Base-by-base conservation (phyloP, 2,113 vertebrate genomes). In the Prolemur simus region DNA sequence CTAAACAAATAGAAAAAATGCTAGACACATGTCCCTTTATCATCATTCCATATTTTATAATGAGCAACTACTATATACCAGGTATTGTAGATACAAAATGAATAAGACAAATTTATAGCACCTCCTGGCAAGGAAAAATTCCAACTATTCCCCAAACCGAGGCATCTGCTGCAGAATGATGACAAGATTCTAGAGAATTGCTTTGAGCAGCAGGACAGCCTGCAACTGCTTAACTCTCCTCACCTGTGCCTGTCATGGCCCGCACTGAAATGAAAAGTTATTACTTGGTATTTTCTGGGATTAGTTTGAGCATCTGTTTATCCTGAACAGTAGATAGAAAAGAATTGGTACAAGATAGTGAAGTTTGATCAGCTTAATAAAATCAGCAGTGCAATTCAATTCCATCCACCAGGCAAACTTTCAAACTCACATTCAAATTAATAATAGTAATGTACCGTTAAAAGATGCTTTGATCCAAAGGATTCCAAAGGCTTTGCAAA, bases 301-400 rank as follows among this genome's bases (percentile, higher is more conserved):
- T 98, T 98, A 98, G 90, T 96, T 97, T 97, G 89, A 97, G 90
- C 94, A 97, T 95, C 56, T 97, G 69, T 96, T 98, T 98, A 97
- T 98, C 97, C 95, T 90, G 91, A 96, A 96, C 20, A 95, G 73
- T 88, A 89, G 49, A 91, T 76, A 96, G 87, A 84, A 80, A 76
- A 73, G 82, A 83, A 94, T 95, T 60, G 78, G 60, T 92, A 96
- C 45, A 92, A 95, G 76, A 97, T 32, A 82, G 1, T 29, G 47
- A 96, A 60, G 54, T 95, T 80, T 56, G 94, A 96, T 96, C 87
- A 10, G 89, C 94, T 29, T 95, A 97, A 97, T 63, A 97, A 97
- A 92, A 73, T 81, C 87, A 89, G 27, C 11, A n/a, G 13, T 47
- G 14, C 71, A 92, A n/a, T 74, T 63, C 87, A 54, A 81, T 76